A percentile compares a stretch with the other conserved stretches of the same genome.
phyloP scores from a whole-genome alignment of 2,113 vertebrate genomes.

The Actenoides lindsayi region DNA sequence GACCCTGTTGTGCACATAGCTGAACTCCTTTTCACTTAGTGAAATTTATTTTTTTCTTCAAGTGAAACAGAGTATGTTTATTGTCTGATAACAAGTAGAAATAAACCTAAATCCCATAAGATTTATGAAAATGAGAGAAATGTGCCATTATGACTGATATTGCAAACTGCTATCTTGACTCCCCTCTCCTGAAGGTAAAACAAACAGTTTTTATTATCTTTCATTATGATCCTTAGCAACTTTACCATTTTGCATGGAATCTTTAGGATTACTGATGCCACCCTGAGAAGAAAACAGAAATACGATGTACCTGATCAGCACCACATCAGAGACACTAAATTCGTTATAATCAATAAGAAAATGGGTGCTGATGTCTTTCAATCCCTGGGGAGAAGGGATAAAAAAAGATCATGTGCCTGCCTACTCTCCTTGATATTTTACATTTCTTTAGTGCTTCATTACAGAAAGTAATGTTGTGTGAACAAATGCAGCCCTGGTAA shows the following conservation, averaged over 20 bases:
- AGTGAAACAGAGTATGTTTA: neutral
- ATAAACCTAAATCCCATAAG: neutral
- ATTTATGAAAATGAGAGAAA: too few relatives aligned
- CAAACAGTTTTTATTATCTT: neutral
- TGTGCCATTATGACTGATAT: neutral
- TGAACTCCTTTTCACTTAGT: neutral
- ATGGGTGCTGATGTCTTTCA: neutral
- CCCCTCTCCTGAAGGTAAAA: neutral
- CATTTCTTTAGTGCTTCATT: slow-evolving; percentile 33
- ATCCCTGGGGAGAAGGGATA: neutral
- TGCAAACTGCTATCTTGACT: neutral
- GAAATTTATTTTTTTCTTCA: neutral
- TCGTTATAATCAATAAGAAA: neutral
- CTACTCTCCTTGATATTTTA: neutral
- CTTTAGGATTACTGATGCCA: neutral
- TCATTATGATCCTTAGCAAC: neutral
- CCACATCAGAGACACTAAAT: neutral
- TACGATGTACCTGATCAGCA: neutral
- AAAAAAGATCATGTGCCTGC: neutral
- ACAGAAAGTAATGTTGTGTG: slow-evolving; percentile 46
- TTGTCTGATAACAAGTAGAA: neutral
- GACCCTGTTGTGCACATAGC: neutral
- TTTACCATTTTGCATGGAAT: neutral
- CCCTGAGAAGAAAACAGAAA: neutral
- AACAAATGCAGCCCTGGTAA: slow-evolving; percentile 19